Evolutionary conservation across 2,113 vertebrate genomes (phyloP), one percentile per base, ranked within the genome.

Genomic region (Myotis yumanensis): DNA sequence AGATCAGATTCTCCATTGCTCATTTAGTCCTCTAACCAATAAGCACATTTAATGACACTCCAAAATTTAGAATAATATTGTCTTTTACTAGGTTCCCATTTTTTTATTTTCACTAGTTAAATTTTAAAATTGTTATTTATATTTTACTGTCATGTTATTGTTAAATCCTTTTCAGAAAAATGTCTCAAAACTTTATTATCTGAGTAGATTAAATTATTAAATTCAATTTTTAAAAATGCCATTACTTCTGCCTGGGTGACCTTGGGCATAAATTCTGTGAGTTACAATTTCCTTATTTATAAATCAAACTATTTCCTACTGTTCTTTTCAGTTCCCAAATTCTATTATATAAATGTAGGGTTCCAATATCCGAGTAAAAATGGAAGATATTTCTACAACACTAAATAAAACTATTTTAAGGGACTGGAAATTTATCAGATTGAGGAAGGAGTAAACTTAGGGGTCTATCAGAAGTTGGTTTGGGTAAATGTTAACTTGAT

Each of bases 341-440:
- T 89, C 30, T 48, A 5, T 68, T 15, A 73, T 68, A 79, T 79
- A 94, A 96, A 46, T 87, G 30, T 1, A 77, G 5, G 7, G 1
- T 51, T 95, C 17, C 4, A 90, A 96, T n/a, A 92, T 72, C 17
- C 51, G 87, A 94, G 72, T 68, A 89, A 91, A 95, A 91, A 71
- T 57, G 20, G 32, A 89, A 91, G 28, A 15, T 28, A 90, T 82
- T 87, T 72, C n/a, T 59, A 30, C 2, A 76, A 94, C 94, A 94
- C 4, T 72, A 89, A 92, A 75, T 64, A 43, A 86, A 46, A 4
- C 64, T 87, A n/a, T 86, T 80, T 91, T 81, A 94, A 72, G 17
- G 25, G 18, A 1, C 16, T 80, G 1, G 12, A 28, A 76, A 76
- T 2, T 90, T 80, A 7, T n/a, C 52, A 80, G 64, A 25, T 23